A percentile compares a stretch with the other conserved stretches of the same genome.
phyloP scores from a whole-genome alignment of 2,113 vertebrate species.

The Pungitius pungitius region DNA sequence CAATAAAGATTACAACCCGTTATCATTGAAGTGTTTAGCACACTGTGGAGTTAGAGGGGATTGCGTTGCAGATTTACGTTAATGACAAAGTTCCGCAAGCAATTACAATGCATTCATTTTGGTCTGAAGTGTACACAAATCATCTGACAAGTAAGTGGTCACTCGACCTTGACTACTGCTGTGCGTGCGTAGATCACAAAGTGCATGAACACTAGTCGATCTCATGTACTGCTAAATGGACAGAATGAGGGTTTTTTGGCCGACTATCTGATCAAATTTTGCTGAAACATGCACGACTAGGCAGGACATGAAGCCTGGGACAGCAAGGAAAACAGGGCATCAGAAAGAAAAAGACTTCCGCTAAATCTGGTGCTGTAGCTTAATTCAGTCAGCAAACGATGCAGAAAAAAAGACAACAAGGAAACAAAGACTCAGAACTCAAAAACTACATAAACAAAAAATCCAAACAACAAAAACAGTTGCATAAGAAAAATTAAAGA shows the following conservation, averaged over 20 bases:
- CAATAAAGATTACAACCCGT: constrained; percentile 76
- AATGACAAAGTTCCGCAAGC: constrained; percentile 54
- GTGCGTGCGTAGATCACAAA: constrained; percentile 39
- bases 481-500: constrained; percentile 75
- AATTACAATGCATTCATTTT: constrained; percentile 68
- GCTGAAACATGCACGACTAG: constrained; percentile 30
- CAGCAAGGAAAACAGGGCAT: constrained; percentile 40
- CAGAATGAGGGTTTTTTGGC: constrained; percentile 18
- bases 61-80: constrained; percentile 67
- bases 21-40: constrained; percentile 72
- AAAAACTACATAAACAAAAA: constrained; percentile 58
- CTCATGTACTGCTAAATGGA: constrained; percentile 20
- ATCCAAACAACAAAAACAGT: constrained; percentile 65
- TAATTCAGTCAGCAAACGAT: constrained; percentile 60
- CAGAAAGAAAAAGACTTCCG: constrained; percentile 70
- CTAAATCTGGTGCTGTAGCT: constrained; percentile 74
- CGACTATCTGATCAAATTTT: constrained; percentile 32
- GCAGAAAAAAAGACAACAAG: constrained; percentile 50
- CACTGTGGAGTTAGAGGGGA: constrained; percentile 61
- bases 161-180: constrained; percentile 57
- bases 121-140: constrained; percentile 61
- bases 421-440: constrained; percentile 57
- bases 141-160: constrained; percentile 64
- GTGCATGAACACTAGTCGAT: constrained; percentile 36
- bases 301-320: constrained; percentile 33